A percentile compares a stretch with the other conserved stretches of the same genome.
These are phyloP conservation scores for Lagorchestes hirsutus DNA, from an alignment of 2,797 vertebrate genomes.

Conservation along the genomic window DNA sequence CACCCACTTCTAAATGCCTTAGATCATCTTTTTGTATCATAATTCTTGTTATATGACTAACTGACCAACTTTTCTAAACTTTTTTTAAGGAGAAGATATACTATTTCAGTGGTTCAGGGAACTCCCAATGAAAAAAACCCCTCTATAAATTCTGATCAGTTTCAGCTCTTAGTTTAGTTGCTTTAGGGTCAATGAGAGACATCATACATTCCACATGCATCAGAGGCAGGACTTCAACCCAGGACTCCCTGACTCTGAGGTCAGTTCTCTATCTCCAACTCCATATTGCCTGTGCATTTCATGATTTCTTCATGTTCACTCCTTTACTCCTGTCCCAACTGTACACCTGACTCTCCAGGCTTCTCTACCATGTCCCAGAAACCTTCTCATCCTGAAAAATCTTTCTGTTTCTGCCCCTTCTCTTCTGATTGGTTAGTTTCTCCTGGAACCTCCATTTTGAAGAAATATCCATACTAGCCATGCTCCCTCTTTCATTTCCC, in stretches of 20 bases:
- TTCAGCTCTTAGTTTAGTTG: background rate
- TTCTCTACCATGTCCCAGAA: background rate
- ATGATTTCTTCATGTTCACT: background rate
- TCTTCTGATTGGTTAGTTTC: background rate
- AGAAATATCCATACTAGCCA: background rate
- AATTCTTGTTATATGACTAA: background rate
- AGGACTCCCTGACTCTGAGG: background rate
- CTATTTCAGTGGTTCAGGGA: background rate
- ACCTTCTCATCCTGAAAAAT: background rate
- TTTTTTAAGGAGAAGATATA: background rate
- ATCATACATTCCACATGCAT: background rate
- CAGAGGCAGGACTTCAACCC: background rate
- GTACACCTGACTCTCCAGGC: background rate
- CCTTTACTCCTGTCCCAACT: background rate
- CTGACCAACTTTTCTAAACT: background rate
- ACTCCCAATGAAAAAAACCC: background rate
- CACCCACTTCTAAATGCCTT: background rate
- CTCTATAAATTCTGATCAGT: background rate
- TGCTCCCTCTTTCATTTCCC: background rate
- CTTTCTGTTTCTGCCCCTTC: background rate
- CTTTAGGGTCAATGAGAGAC: background rate
- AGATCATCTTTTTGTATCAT: background rate
- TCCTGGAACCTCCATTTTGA: background rate
- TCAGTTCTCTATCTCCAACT: background rate
- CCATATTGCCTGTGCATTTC: background rate